A percentile compares a stretch with the other conserved stretches of the same genome.
phyloP scores from a whole-genome alignment of 2,888 invertebrate species.

The Athetis lepigone region DNA sequence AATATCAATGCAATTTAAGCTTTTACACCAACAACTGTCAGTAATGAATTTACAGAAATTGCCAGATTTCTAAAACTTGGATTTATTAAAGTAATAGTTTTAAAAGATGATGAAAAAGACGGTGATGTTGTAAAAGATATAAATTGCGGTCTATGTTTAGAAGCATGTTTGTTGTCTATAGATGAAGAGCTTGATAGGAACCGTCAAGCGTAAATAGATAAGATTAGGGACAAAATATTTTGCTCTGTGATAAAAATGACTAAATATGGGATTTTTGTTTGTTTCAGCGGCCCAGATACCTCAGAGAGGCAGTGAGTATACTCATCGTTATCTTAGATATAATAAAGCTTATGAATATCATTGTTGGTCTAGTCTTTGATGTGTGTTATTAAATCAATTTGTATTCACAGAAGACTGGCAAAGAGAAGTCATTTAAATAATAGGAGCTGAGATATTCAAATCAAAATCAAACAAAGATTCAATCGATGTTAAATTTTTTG shows the following conservation, averaged over 20 bases:
- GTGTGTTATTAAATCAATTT: constrained; percentile 9
- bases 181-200: constrained; percentile 70
- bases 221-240: constrained; percentile 9
- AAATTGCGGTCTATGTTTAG: constrained; percentile 79
- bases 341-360: neutral
- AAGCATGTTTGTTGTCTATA: constrained; percentile 87
- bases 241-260: neutral
- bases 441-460: neutral
- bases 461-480: neutral
- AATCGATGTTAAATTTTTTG: neutral
- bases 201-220: constrained; percentile 49
- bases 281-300: constrained; percentile 97
- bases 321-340: constrained; percentile 1
- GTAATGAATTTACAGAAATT: neutral
- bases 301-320: constrained; percentile 96
- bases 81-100: neutral
- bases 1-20: constrained; percentile 34
- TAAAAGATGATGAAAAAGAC: neutral
- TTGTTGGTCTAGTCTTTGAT: neutral
- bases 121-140: constrained; percentile 72
- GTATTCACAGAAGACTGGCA: constrained; percentile 21
- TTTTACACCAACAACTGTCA: constrained; percentile 46
- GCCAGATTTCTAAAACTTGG: neutral
- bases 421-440: constrained; percentile 17
- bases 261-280: constrained; percentile 82